These are phyloP conservation scores for Meloidogyne floridensis DNA, from an alignment of 1,140 invertebrate species.

Conservation along the genomic window DNA sequence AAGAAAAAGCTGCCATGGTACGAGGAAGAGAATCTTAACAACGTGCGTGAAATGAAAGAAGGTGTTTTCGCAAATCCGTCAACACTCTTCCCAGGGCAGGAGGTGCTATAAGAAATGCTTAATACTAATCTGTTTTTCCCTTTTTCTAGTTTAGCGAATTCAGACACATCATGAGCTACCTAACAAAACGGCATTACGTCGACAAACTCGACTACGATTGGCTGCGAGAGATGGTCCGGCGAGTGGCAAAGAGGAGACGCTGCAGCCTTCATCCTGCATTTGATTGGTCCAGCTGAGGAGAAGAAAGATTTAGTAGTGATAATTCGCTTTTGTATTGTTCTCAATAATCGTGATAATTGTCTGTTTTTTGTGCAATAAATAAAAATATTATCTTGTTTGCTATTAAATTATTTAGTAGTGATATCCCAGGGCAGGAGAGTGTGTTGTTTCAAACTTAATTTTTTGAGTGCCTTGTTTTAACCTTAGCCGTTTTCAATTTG, in stretches of 20 bases:
- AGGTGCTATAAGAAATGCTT: not conserved
- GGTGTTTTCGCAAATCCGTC: not conserved
- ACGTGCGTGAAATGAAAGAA: slow-evolving; percentile 21
- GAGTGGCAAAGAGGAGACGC: slow-evolving; percentile 25
- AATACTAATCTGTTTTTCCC: too few species aligned
- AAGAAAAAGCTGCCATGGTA: slow-evolving; percentile 27
- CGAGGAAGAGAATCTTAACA: slow-evolving; percentile 12
- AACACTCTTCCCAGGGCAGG: not conserved
- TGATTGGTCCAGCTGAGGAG: slow-evolving; percentile 24
- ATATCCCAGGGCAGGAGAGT: too few species aligned
- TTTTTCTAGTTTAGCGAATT: slow-evolving; percentile 26
- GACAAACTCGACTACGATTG: slow-evolving; percentile 53
- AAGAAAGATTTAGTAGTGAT: not conserved
- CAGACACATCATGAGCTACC: slow-evolving; percentile 39
- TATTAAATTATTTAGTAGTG: too few species aligned
- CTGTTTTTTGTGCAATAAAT: not conserved
- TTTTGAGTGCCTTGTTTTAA: too few species aligned
- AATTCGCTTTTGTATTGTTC: too few species aligned
- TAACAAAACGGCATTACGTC: slow-evolving; percentile 39
- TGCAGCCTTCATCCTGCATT: slow-evolving; percentile 29
- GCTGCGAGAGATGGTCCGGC: slow-evolving; percentile 45
- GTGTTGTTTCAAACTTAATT: too few species aligned
- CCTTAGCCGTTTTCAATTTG: too few species aligned
- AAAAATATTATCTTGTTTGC: too few species aligned
- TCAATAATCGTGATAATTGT: too few species aligned